phyloP scores from a whole-genome alignment of 2,797 vertebrate genomes.

The Tragelaphus eurycerus region DNA sequence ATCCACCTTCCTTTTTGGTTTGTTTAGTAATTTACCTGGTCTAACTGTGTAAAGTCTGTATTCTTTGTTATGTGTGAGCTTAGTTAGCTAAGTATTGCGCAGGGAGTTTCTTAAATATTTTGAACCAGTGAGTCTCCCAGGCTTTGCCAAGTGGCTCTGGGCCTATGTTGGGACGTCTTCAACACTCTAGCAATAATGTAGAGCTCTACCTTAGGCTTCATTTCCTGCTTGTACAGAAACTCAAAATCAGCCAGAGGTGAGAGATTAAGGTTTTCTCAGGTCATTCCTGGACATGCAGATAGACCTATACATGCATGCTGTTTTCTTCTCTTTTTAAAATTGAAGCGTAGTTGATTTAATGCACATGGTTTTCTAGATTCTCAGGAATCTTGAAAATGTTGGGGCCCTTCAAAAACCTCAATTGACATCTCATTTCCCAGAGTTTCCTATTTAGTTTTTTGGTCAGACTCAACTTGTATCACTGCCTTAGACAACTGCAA shows the following conservation, averaged over 20 bases:
- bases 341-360: background rate
- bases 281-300: background rate
- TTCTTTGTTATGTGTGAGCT: background rate
- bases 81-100: background rate
- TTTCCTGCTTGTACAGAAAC: background rate
- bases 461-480: background rate
- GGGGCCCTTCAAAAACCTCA: background rate
- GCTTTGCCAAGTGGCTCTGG: background rate
- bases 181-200: background rate
- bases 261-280: background rate
- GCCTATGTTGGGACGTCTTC: background rate
- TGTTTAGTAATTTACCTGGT: background rate
- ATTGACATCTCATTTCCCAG: background rate
- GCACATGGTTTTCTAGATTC: background rate
- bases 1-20: background rate
- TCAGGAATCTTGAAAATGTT: background rate
- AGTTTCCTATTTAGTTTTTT: conserved; percentile 8
- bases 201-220: background rate
- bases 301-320: background rate
- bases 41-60: background rate
- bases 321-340: background rate
- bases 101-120: background rate
- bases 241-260: background rate
- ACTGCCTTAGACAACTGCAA: background rate
- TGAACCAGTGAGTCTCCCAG: background rate